Percentiles rank a stretch among this genome's conserved stretches.
phyloP scores from a whole-genome alignment of 2,888 invertebrate species.

The Alviniconcha strummeri region DNA sequence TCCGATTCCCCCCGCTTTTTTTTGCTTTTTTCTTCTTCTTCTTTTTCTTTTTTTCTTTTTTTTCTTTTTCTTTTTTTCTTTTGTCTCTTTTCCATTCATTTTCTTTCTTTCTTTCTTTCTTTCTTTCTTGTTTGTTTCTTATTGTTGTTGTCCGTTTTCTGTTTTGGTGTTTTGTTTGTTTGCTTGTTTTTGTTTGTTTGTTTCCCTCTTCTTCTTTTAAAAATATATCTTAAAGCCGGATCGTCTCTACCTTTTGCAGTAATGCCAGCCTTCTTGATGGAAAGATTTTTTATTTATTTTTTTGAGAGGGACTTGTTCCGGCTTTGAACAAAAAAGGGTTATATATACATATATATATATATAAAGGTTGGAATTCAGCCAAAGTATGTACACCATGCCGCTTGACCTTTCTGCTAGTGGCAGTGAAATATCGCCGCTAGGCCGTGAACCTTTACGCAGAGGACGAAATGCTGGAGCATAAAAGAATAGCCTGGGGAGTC shows the following conservation, averaged over 20 bases:
- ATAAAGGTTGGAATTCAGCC: too few species aligned
- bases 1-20: neutral
- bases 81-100: neutral
- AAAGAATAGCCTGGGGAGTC: too few species aligned
- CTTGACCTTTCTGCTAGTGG: too few species aligned
- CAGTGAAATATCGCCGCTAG: too few species aligned
- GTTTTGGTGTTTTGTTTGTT: neutral
- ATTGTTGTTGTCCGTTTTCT: neutral
- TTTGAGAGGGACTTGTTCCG: neutral
- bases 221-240: too few species aligned
- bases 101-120: neutral
- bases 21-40: neutral
- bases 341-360: too few species aligned
- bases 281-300: neutral
- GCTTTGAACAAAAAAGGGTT: too few species aligned
- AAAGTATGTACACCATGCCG: too few species aligned
- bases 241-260: conserved; percentile 5
- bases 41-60: neutral
- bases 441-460: too few species aligned
- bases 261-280: neutral
- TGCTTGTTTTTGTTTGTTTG: neutral
- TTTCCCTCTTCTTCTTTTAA: conserved; percentile 13
- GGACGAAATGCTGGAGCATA: too few species aligned
- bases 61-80: neutral
- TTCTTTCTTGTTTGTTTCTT: neutral